Evolutionary conservation across 2,888 invertebrate genomes (phyloP).

Genomic region (Ophion ellenae): DNA sequence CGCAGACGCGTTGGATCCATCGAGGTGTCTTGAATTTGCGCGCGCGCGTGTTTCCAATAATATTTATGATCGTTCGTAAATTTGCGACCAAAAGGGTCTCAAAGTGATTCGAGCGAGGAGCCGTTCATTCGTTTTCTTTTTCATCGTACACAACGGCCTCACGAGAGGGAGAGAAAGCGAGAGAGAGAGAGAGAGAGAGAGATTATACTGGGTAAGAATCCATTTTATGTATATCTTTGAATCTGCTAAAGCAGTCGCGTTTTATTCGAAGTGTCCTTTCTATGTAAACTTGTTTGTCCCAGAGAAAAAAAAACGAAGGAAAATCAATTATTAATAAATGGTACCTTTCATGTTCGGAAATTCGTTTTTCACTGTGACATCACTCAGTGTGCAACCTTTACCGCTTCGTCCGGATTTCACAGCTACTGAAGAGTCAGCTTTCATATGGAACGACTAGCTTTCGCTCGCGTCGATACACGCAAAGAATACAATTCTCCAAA

Average conservation of each 20-base stretch:
- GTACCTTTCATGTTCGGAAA: conserved; percentile 77
- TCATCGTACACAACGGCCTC: conserved; percentile 46
- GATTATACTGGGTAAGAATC: conserved; percentile 70
- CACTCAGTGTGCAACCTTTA: background rate
- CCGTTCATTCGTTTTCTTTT: conserved; percentile 24
- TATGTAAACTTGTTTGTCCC: conserved; percentile 82
- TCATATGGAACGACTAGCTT: no score
- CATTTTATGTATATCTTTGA: conserved; percentile 77
- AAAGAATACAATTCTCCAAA: no score
- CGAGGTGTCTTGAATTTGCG: conserved; percentile 8
- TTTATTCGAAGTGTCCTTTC: conserved; percentile 83
- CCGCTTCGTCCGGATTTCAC: background rate
- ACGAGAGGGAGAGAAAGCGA: background rate
- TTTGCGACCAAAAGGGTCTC: conserved; percentile 19
- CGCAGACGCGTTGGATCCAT: conserved; percentile 5
- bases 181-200: conserved; percentile 2
- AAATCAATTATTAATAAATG: conserved; percentile 75
- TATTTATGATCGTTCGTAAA: conserved; percentile 45
- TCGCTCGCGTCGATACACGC: no score
- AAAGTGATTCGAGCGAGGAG: conserved; percentile 16
- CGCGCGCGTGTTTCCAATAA: conserved; percentile 37
- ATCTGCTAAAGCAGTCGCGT: conserved; percentile 78
- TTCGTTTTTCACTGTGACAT: conserved; percentile 4
- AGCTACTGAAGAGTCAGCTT: background rate
- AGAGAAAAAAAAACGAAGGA: conserved; percentile 67